These are phyloP conservation scores for Octonoba sinensis DNA, from an alignment of 2,888 invertebrate genomes.

Conservation along the genomic window DNA sequence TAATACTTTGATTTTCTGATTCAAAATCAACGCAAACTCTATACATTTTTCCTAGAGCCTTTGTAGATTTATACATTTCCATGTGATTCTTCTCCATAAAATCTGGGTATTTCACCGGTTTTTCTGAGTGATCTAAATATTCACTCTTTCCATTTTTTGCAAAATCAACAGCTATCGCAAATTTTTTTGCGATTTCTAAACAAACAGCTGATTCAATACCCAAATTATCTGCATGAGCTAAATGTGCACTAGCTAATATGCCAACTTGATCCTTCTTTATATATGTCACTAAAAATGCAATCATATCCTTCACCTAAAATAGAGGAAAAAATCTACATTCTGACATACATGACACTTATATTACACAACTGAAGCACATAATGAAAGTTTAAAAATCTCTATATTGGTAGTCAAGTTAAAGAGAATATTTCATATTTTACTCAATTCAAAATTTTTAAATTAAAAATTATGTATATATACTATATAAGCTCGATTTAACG, in stretches of 20 bases:
- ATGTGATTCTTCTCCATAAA: slow-evolving; percentile 65
- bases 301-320: slow-evolving; percentile 54
- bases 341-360: too few species aligned
- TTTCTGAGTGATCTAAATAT: slow-evolving; percentile 39
- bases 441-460: too few species aligned
- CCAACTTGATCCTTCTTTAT: slow-evolving; percentile 66
- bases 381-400: too few species aligned
- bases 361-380: too few species aligned
- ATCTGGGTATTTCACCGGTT: slow-evolving; percentile 60
- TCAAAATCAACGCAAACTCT: slow-evolving; percentile 57
- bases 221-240: slow-evolving; percentile 61
- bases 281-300: slow-evolving; percentile 63
- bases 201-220: slow-evolving; percentile 50
- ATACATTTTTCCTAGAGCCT: slow-evolving; percentile 65
- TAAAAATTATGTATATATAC: too few species aligned
- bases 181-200: slow-evolving; percentile 56
- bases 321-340: too few species aligned
- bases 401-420: too few species aligned
- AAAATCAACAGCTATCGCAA: slow-evolving; percentile 64
- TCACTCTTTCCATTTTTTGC: slow-evolving; percentile 64
- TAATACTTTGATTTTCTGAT: slow-evolving; percentile 31
- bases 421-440: too few species aligned
- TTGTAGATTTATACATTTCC: slow-evolving; percentile 63
- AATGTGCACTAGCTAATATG: slow-evolving; percentile 65
- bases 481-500: too few species aligned